phyloP scores from a whole-genome alignment of 2,113 vertebrate genomes.

The Dendrocopos noguchii region DNA sequence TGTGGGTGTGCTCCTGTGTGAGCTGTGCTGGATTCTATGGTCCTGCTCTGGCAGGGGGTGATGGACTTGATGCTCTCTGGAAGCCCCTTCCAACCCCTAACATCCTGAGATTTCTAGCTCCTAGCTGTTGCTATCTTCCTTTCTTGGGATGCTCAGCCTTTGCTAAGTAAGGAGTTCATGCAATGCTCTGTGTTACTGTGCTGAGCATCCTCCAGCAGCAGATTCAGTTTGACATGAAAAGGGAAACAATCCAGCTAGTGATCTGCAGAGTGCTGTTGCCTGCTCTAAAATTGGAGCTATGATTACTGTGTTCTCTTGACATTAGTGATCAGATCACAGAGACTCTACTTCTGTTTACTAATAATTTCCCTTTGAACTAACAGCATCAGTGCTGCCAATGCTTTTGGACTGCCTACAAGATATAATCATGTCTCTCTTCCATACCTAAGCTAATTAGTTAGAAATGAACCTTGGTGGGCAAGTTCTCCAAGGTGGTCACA shows the following conservation, averaged over 20 bases:
- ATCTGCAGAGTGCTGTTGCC: neutral
- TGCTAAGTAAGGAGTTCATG: constrained; percentile 5
- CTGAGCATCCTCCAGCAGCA: neutral
- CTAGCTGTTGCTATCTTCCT: neutral
- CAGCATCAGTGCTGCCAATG: neutral
- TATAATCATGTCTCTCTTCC: neutral
- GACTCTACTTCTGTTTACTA: neutral
- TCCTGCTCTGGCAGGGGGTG: too few relatives aligned
- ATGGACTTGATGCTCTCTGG: too few relatives aligned
- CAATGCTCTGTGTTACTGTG: neutral
- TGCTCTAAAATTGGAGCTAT: neutral
- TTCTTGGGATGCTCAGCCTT: constrained; percentile 9
- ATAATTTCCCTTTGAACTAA: neutral
- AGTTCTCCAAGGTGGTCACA: neutral
- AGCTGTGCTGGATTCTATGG: too few relatives aligned
- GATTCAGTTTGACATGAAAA: neutral
- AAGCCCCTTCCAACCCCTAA: too few relatives aligned
- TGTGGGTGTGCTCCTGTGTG: too few relatives aligned
- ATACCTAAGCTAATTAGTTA: neutral
- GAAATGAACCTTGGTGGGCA: neutral
- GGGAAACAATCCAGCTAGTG: constrained; percentile 7
- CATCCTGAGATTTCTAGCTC: neutral
- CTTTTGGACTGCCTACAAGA: neutral
- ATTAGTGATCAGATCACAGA: neutral
- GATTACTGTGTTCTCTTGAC: neutral